Base-by-base conservation (phyloP, 2,113 vertebrate species). In the Lophochroa leadbeateri region DNA sequence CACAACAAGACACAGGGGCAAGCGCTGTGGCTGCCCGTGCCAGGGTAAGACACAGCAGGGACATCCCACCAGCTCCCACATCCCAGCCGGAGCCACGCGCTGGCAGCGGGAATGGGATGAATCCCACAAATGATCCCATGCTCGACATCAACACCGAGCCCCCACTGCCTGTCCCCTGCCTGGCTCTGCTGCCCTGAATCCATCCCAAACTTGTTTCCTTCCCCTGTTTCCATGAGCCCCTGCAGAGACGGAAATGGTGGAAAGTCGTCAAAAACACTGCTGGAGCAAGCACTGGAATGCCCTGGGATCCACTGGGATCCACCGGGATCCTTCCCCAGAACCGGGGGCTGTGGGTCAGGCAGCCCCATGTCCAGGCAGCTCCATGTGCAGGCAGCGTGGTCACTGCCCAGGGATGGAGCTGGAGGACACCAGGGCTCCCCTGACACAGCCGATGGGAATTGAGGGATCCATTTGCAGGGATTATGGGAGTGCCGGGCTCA, bases 351-450 rank as follows among this genome's bases (percentile, higher is more conserved):
- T n/a, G 33, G 33, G 21, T 58, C 33, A 58, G 57, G 33, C 57
- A 58, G 57, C 33, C 20, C 57, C 57, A 58, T n/a, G 55, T 23
- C 9, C 33, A n/a, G 47, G 47, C 67, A 52, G 57, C 35, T 29
- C 24, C 78, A 7, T 3, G 24, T 10, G 27, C 19, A 9, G 53
- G 21, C 72, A 35, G 57, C 1, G 7, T 1, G 6, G 35, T 29
- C 60, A 1, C 65, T 3, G 41, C 60, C n/a, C 6, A 0, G 0
- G 44, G 67, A 67, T 18, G 3, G 29, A 1, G 4, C 5, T 18
- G 43, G 49, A 21, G 33, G 43, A 29, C 69, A 8, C 52, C 2
- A 5, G 37, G 58, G 43, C 43, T 46, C 57, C 57, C 23, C 9
- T 15, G 57, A 58, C 10, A 13, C 13, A 58, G 57, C 33, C 1